Evolutionary conservation across 2,797 vertebrate genomes (phyloP).

Genomic region (Thaleichthys pacificus): DNA sequence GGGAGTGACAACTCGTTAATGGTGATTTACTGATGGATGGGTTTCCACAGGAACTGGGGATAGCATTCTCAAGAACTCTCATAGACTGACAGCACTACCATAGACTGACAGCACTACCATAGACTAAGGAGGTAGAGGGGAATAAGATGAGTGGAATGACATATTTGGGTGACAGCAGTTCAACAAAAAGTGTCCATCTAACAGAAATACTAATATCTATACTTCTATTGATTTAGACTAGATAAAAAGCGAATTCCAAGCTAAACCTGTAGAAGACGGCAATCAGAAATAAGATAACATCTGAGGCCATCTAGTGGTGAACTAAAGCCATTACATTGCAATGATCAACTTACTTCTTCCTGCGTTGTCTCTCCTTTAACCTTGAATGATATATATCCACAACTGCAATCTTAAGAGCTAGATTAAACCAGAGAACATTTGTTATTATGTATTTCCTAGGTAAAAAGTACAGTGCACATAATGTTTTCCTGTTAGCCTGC

Average conservation of each 20-base stretch:
- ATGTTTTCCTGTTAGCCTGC: neutral
- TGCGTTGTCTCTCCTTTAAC: conserved; percentile 92
- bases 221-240: neutral
- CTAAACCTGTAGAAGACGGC: neutral
- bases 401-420: conserved; percentile 96
- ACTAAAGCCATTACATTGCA: conserved; percentile 31
- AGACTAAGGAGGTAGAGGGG: too few relatives aligned
- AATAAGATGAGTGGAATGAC: too few relatives aligned
- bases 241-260: neutral
- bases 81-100: neutral
- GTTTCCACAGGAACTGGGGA: conserved; percentile 26
- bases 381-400: conserved; percentile 99
- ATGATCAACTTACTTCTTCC: conserved; percentile 89
- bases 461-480: neutral
- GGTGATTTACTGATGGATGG: conserved; percentile 56
- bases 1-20: conserved; percentile 43
- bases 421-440: conserved; percentile 40
- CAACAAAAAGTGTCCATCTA: too few relatives aligned
- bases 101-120: too few relatives aligned
- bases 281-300: conserved; percentile 9
- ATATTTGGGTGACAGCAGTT: too few relatives aligned
- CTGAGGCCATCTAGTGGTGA: conserved; percentile 56
- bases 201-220: too few relatives aligned
- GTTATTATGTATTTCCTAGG: neutral
- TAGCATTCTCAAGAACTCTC: conserved; percentile 3